Percentiles rank a stretch among this genome's conserved stretches.
These are phyloP conservation scores for Hycleus cichorii DNA, from an alignment of 1,140 invertebrate species.

Conservation along the genomic window DNA sequence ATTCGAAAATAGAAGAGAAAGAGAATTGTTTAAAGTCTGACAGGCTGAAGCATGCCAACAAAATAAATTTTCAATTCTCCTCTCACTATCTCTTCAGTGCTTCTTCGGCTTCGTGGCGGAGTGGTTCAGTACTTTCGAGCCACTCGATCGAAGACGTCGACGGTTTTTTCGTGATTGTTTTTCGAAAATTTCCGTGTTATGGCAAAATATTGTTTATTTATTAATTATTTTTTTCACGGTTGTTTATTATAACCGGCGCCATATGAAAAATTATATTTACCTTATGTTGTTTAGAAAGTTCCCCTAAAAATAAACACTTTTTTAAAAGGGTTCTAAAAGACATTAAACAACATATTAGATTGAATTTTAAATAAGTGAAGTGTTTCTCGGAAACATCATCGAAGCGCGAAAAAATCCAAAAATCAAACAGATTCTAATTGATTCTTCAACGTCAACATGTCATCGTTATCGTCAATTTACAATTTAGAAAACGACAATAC, in stretches of 20 bases:
- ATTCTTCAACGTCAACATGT: conserved; percentile 5
- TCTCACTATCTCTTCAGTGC: neutral
- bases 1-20: no score
- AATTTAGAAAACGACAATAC: neutral
- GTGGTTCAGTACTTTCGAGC: neutral
- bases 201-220: neutral
- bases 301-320: conserved; percentile 7
- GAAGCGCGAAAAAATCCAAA: neutral
- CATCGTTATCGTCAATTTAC: neutral
- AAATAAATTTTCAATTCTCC: neutral
- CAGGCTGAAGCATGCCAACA: neutral
- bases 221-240: conserved; percentile 9
- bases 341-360: conserved; percentile 4
- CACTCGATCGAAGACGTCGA: neutral
- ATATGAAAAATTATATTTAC: conserved; percentile 2
- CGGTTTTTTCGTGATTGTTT: neutral
- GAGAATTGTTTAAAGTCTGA: no score
- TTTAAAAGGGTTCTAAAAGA: conserved; percentile 4
- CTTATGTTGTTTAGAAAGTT: conserved; percentile 7
- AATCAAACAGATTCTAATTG: neutral
- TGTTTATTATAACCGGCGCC: conserved; percentile 12
- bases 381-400: no score
- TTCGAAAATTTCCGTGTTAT: neutral
- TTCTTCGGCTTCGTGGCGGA: neutral
- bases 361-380: neutral